Conservation (phyloP, 2,888 invertebrate species). For the Linhomoeus sp. region DNA sequence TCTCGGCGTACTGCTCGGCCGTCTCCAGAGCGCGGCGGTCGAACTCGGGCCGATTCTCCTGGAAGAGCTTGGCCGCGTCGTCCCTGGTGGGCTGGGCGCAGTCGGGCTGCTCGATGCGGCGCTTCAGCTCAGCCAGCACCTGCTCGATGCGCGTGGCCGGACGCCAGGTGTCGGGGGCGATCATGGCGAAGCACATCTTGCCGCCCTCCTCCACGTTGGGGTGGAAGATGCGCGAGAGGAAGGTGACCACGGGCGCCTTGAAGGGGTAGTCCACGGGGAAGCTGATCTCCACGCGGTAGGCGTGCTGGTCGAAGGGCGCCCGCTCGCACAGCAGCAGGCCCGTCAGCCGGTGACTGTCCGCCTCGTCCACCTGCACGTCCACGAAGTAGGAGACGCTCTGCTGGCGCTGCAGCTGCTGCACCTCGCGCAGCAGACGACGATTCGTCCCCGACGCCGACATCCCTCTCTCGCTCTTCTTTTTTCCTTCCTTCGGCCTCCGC, state of each 20-base stretch:
- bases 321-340: constrained; percentile 45
- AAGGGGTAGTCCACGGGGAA: not conserved
- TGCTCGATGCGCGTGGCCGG: not conserved
- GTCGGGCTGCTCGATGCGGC: not conserved
- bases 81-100: not conserved
- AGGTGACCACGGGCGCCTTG: too few species aligned
- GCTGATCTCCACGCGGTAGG: not conserved
- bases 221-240: too few species aligned
- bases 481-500: too few species aligned
- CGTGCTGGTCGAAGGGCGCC: constrained; percentile 35
- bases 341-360: too few species aligned
- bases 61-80: not conserved
- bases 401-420: too few species aligned
- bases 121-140: not conserved
- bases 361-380: too few species aligned
- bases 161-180: not conserved
- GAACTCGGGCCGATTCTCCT: not conserved
- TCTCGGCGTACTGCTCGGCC: not conserved
- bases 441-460: too few species aligned
- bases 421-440: too few species aligned
- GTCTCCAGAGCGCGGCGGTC: not conserved
- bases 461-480: too few species aligned
- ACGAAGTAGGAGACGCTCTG: too few species aligned
- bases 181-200: not conserved
- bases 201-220: not conserved